Evolutionary conservation across 2,888 invertebrate genomes (phyloP), one percentile per base, ranked within the genome.

Genomic region (Pterobdella sp.): DNA sequence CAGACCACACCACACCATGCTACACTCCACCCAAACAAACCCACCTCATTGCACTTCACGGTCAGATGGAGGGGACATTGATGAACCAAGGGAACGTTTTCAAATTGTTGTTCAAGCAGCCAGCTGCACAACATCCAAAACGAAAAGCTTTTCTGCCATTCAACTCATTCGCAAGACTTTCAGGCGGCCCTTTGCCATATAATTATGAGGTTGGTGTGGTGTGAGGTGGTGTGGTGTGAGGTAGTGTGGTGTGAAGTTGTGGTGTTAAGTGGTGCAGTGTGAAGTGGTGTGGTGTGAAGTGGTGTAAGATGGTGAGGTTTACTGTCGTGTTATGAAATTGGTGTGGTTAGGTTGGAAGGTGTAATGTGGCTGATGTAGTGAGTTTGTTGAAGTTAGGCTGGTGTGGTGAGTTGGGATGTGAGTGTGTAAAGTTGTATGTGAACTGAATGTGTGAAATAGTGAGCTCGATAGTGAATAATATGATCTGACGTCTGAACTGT

Each of bases 71-170:
- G 80, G 94, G 94, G 35, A 86, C 90, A 74, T 89, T 96, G 80
- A 89, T 89, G 81, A 96, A 96, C 86, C 94, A 93, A 65, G 96
- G 95, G 0, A 94, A 95, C 85, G 92, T 93, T 79, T 91, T 96
- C 77, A 91, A 93, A 81, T 92, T 95, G 85, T 90, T 90, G 4
- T 90, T 93, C 77, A 92, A 92, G 83, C 77, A 75, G 52, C 77
- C 49, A 42, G 49, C 7, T 22, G 49, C 7, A 42, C 49, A 42
- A 42, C 49, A 42, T 22, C 22, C 7, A 7, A 7, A 14, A 22
- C 49, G 49, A 22, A 7, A 42, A 7, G 10, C 7, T 35, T 35
- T 52, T 35, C 22, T n/a, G n/a, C 70, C 79, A 10, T 75, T 76
- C 88, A 65, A 64, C 7, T 90, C 90, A 81, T 90, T 90, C 81